Base-by-base conservation (phyloP, 1,140 invertebrate genomes). In the Medauroidea extradentata region DNA sequence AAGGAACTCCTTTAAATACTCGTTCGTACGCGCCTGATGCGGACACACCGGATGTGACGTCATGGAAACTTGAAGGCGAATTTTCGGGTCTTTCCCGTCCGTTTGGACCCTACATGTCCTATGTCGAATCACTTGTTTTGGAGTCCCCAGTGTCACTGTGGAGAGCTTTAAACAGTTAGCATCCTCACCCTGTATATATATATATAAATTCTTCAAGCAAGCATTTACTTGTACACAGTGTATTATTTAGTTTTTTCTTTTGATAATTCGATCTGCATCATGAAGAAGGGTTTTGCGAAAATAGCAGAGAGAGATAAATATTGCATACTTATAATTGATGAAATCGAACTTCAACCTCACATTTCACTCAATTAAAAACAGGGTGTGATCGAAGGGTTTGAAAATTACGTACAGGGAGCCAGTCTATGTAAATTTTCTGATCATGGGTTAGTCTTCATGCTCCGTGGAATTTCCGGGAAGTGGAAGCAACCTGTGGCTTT, bases 371-470 rank as follows among this genome's bases (percentile, higher is more conserved):
- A 55, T 57, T 14, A 16, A 24, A 50, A 29, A 34, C 16, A 5
- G 4, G 60, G 64, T 29, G 27, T 29, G 19, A 63, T 68, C 7
- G 34, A 58, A 11, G 67, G 67, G 16, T 62, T 65, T 18, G 63
- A 64, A 54, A 60, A 59, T 23, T 14, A 21, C 2, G 29, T 4
- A 34, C 5, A 34, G 4, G 11, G 11, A n/a, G n/a, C n/a, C n/a
- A n/a, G n/a, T n/a, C 29, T 4, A 11, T 34, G 29, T 34, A 50
- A 29, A 11, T 58, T 65, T 53, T 60, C 66, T 11, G 56, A 69
- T 48, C 65, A 69, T 48, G 66, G 58, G 14, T 14, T 66, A 19
- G 61, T 64, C 2, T 66, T 69, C 41, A 62, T 66, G 60, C 18
- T 65, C 1, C 39, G 53, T 34, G 61, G 63, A n/a, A 60, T 67